These are phyloP conservation scores for Hassar affinis DNA, from an alignment of 2,113 vertebrate genomes.

Conservation along the genomic window DNA sequence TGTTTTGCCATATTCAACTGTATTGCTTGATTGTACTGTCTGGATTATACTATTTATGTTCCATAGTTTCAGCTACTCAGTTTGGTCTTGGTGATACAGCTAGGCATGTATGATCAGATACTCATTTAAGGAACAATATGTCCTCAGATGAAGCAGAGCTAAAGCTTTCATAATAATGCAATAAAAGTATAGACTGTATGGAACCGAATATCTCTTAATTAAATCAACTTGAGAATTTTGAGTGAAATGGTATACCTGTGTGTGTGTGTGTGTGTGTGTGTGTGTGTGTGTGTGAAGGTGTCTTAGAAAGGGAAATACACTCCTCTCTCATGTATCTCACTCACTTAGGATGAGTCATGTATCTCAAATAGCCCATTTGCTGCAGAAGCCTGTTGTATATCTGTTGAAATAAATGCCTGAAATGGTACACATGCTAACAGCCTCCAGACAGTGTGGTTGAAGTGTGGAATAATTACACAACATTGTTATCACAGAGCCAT, in stretches of 20 bases:
- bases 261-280: not conserved
- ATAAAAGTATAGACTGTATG: not conserved
- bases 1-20: not conserved
- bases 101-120: too few species aligned
- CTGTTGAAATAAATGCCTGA: not conserved
- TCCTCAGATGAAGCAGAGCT: too few species aligned
- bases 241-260: not conserved
- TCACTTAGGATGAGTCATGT: not conserved
- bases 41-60: not conserved
- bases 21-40: too few species aligned
- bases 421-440: not conserved
- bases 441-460: not conserved
- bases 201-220: not conserved
- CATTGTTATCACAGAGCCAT: not conserved
- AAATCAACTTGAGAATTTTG: not conserved
- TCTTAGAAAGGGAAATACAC: not conserved
- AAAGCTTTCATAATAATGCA: too few species aligned
- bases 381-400: not conserved
- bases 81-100: not conserved
- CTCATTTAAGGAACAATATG: too few species aligned
- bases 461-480: not conserved
- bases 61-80: not conserved
- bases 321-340: slow-evolving; percentile 2
- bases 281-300: not conserved
- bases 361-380: not conserved